phyloP scores from a whole-genome alignment of 1,140 invertebrate genomes.

The Drosophila lini region DNA sequence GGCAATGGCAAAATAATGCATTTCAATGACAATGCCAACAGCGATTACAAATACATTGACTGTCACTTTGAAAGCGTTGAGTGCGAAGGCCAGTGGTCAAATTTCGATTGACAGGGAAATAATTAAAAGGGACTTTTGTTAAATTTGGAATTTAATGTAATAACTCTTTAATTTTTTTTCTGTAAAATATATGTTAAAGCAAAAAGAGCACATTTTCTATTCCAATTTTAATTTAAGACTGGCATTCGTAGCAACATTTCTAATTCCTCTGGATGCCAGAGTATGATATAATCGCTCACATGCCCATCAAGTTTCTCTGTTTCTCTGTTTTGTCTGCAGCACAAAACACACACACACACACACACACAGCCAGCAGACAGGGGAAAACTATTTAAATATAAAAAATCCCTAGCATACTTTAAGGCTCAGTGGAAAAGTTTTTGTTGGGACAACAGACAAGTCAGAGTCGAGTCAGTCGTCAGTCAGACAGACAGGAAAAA shows the following conservation, averaged over 20 bases:
- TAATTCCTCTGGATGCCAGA: constrained; percentile 25
- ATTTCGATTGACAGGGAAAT: constrained; percentile 40
- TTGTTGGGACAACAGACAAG: constrained; percentile 25
- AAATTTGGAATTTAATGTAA: not conserved
- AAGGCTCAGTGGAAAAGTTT: constrained; percentile 47
- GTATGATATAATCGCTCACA: constrained; percentile 11
- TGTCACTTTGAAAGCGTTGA: constrained; percentile 45
- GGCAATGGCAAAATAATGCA: constrained; percentile 60
- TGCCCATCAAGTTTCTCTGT: constrained; percentile 43
- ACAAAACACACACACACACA: constrained; percentile 2
- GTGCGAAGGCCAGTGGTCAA: constrained; percentile 16
- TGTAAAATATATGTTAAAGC: no score
- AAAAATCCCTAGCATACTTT: constrained; percentile 67
- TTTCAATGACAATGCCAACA: constrained; percentile 66
- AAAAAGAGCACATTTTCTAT: not conserved
- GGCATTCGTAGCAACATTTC: constrained; percentile 20
- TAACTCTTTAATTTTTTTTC: not conserved
- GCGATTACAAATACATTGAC: constrained; percentile 54
- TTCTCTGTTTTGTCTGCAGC: constrained; percentile 31
- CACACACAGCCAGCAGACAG: constrained; percentile 1
- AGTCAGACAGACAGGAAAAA: constrained; percentile 9
- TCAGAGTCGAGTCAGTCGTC: constrained; percentile 25
- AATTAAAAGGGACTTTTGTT: constrained; percentile 4
- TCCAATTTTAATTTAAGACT: constrained; percentile 21
- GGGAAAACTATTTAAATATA: constrained; percentile 52